phyloP scores from a whole-genome alignment of 2,113 vertebrate genomes.

The Dicerorhinus sumatrensis region DNA sequence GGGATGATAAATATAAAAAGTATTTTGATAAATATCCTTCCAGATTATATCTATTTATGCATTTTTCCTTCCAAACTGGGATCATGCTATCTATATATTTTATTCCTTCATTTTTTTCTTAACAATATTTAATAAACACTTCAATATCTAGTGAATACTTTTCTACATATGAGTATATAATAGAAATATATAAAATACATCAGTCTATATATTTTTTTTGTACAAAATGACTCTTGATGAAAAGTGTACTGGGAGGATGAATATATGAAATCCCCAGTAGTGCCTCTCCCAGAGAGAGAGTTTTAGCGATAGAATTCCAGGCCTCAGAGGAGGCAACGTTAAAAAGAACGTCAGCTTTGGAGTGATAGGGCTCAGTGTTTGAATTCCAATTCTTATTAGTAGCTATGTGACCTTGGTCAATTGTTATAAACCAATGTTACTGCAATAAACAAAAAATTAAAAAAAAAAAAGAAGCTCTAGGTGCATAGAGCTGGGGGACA shows the following conservation, averaged over 20 bases:
- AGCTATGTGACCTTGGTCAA: background rate
- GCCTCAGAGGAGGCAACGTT: background rate
- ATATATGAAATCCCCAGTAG: background rate
- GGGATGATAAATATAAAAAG: no score
- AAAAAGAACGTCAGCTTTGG: background rate
- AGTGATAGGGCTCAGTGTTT: background rate
- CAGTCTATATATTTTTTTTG: background rate
- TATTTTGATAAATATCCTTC: background rate
- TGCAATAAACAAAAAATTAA: no score
- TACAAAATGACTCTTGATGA: background rate
- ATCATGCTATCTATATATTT: background rate
- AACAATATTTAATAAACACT: background rate
- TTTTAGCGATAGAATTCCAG: background rate
- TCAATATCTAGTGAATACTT: background rate
- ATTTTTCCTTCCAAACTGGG: background rate
- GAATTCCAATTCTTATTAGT: background rate
- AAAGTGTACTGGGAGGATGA: background rate
- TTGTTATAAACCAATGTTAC: no score
- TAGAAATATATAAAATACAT: background rate
- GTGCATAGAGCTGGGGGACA: rapidly evolving
- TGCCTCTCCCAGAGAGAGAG: background rate
- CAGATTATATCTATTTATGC: background rate
- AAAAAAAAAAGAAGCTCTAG: background rate
- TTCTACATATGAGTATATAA: background rate
- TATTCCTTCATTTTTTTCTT: background rate